phyloP scores from a whole-genome alignment of 2,888 invertebrate species.

The Volucella zonaria region DNA sequence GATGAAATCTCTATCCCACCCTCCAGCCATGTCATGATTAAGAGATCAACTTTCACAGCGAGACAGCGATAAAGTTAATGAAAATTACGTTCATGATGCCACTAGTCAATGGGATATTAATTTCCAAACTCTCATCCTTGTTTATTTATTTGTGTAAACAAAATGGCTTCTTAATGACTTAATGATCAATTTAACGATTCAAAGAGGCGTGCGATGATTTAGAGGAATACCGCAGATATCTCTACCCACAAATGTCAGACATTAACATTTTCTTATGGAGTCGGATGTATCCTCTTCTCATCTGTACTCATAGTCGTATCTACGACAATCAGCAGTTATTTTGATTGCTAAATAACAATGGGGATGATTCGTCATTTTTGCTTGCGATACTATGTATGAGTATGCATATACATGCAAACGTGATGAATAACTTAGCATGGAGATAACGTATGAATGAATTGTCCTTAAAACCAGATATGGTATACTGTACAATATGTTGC shows the following conservation, averaged over 20 bases:
- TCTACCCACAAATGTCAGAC: neutral
- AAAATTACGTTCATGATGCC: conserved; percentile 53
- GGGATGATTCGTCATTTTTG: conserved; percentile 1
- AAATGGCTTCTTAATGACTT: conserved; percentile 30
- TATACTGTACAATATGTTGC: too few relatives aligned
- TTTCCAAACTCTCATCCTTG: conserved; percentile 11
- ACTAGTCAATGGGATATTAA: conserved; percentile 33
- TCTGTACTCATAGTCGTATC: neutral
- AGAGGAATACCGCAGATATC: conserved; percentile 23
- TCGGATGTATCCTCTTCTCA: neutral
- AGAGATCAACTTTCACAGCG: conserved; percentile 19
- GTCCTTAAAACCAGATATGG: too few relatives aligned
- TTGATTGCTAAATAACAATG: conserved; percentile 24
- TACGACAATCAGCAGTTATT: conserved; percentile 25
- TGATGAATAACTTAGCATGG: neutral
- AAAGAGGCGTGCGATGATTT: conserved; percentile 49
- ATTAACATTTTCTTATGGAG: conserved; percentile 10
- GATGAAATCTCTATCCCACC: neutral
- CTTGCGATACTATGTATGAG: neutral
- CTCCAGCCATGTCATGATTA: conserved; percentile 5
- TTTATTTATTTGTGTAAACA: neutral
- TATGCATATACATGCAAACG: neutral
- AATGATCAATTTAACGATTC: conserved; percentile 44
- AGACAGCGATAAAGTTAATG: conserved; percentile 43
- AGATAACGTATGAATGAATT: too few relatives aligned